Evolutionary conservation across 2,113 vertebrate genomes (phyloP).

Genomic region (Orycteropus afer): DNA sequence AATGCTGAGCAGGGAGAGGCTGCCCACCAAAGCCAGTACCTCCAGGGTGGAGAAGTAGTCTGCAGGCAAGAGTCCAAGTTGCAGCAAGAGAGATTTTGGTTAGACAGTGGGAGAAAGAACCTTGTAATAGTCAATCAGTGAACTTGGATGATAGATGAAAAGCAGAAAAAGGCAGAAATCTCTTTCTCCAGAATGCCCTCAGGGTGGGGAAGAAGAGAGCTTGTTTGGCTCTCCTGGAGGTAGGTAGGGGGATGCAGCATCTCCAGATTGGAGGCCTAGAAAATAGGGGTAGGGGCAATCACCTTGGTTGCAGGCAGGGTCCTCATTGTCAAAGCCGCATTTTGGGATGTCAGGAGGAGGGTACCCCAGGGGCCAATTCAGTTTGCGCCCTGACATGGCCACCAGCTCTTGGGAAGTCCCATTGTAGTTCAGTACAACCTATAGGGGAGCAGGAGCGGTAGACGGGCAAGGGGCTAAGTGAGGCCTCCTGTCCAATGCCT

Average conservation of each 20-base stretch:
- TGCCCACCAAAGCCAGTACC: constrained; percentile 92
- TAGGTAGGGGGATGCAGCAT: too few species aligned
- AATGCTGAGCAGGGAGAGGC: constrained; percentile 89
- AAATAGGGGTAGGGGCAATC: not conserved
- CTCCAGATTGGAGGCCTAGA: not conserved
- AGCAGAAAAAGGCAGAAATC: not conserved
- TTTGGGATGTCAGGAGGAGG: constrained; percentile 90
- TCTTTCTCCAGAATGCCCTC: not conserved
- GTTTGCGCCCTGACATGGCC: constrained; percentile 82
- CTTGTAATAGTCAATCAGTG: not conserved
- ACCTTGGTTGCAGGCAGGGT: constrained; percentile 90
- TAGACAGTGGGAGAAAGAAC: not conserved
- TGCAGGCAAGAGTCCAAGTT: constrained; percentile 65
- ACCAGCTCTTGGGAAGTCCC: constrained; percentile 89
- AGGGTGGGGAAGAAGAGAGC: not conserved
- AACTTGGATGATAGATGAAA: not conserved
- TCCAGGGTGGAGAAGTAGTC: constrained; percentile 91
- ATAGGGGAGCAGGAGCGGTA: not conserved
- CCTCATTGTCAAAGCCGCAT: constrained; percentile 92
- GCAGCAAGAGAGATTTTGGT: not conserved
- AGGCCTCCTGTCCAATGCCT: not conserved
- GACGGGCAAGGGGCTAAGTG: rapidly evolving
- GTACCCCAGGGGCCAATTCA: constrained; percentile 90
- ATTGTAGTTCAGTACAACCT: constrained; percentile 93
- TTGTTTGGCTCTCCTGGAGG: not conserved